A percentile compares a stretch with the other conserved stretches of the same genome.
Evolutionary conservation across 2,113 vertebrate genomes (phyloP).

Genomic region (Leucopsar rothschildi): DNA sequence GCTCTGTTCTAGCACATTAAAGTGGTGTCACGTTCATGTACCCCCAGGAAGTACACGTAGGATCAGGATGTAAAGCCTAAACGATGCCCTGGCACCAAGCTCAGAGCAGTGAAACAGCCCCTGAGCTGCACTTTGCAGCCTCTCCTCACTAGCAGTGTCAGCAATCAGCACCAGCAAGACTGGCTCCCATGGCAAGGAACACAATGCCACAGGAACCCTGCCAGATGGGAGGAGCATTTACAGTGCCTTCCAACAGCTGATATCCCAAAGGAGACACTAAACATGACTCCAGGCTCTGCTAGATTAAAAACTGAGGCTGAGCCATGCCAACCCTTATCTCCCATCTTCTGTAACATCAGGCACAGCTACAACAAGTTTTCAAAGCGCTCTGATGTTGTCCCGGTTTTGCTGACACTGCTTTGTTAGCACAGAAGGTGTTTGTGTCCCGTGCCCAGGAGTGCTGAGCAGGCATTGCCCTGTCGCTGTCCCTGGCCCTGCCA

Average conservation of each 20-base stretch:
- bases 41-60: neutral
- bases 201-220: neutral
- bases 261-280: neutral
- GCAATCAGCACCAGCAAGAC: neutral
- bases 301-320: neutral
- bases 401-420: neutral
- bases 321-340: neutral
- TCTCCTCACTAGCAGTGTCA: neutral
- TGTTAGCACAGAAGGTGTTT: neutral
- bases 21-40: neutral
- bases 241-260: neutral
- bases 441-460: neutral
- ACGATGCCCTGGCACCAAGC: neutral
- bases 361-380: neutral
- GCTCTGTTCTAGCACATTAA: neutral
- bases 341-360: neutral
- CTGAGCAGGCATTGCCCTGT: neutral
- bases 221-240: neutral
- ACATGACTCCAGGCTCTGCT: neutral
- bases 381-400: rapidly evolving
- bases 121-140: neutral
- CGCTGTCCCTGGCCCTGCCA: neutral
- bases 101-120: neutral
- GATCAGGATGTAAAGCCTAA: neutral
- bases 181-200: neutral